Conservation (phyloP, 2,113 vertebrate species). For the Ciconia boyciana region DNA sequence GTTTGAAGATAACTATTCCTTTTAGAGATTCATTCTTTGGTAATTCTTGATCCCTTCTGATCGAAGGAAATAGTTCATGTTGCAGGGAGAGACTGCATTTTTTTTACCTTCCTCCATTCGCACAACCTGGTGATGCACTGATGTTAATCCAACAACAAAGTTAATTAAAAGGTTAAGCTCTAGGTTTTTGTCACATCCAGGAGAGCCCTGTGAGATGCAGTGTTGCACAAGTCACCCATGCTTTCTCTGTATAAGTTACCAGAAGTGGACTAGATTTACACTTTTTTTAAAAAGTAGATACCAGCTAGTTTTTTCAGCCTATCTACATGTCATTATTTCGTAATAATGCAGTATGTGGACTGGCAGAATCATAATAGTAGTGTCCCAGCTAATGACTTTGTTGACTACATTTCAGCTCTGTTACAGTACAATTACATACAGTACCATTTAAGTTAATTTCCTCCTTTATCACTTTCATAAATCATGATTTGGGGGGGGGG, state of each 20-base stretch:
- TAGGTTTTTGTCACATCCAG: not conserved
- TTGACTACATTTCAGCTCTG: not conserved
- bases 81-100: not conserved
- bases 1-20: not conserved
- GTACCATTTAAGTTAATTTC: not conserved
- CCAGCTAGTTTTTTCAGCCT: not conserved
- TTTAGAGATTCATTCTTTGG: not conserved
- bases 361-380: not conserved
- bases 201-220: not conserved
- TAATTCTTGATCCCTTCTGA: not conserved
- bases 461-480: not conserved
- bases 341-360: not conserved
- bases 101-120: not conserved
- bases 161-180: not conserved
- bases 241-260: not conserved
- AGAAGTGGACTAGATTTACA: not conserved
- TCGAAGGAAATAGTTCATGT: not conserved
- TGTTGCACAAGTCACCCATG: not conserved
- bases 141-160: not conserved
- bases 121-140: not conserved
- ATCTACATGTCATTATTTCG: not conserved
- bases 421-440: not conserved
- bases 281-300: not conserved
- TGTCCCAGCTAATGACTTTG: not conserved
- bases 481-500: not conserved